phyloP scores from a whole-genome alignment of 2,113 vertebrate species.

The Coptodon bakossiorum region DNA sequence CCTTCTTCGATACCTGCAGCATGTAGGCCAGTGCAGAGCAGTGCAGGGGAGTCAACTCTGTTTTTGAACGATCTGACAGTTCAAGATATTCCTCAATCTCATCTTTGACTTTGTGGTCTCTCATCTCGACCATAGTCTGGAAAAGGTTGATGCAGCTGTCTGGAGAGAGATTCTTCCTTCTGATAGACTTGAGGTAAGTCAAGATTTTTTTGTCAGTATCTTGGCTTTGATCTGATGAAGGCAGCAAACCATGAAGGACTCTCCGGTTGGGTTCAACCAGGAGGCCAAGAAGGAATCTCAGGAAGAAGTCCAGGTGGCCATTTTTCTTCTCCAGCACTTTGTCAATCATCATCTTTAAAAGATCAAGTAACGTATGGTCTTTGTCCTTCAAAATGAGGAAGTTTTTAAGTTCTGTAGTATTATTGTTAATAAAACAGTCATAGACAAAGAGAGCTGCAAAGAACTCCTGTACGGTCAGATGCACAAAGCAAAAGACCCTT shows the following conservation, averaged over 20 bases:
- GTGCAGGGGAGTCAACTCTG: neutral
- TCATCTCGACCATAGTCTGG: slow-evolving; percentile 49
- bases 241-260: neutral
- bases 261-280: neutral
- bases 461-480: slow-evolving; percentile 55
- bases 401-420: neutral
- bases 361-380: neutral
- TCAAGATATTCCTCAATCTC: slow-evolving; percentile 36
- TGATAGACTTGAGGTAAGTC: slow-evolving; percentile 23
- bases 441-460: slow-evolving; percentile 28
- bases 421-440: slow-evolving; percentile 23
- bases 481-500: slow-evolving; percentile 41
- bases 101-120: slow-evolving; percentile 46
- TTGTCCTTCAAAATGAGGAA: neutral
- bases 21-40: slow-evolving; percentile 58
- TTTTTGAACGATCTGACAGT: neutral
- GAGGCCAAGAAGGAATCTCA: slow-evolving; percentile 39
- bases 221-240: neutral
- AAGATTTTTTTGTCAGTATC: slow-evolving; percentile 12
- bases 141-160: slow-evolving; percentile 43
- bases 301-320: slow-evolving; percentile 25
- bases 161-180: slow-evolving; percentile 13
- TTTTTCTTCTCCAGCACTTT: slow-evolving; percentile 16
- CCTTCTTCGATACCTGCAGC: slow-evolving; percentile 20
- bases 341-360: slow-evolving; percentile 19